Evolutionary conservation across 2,888 invertebrate genomes (phyloP).

Genomic region (Drosophila greeni): DNA sequence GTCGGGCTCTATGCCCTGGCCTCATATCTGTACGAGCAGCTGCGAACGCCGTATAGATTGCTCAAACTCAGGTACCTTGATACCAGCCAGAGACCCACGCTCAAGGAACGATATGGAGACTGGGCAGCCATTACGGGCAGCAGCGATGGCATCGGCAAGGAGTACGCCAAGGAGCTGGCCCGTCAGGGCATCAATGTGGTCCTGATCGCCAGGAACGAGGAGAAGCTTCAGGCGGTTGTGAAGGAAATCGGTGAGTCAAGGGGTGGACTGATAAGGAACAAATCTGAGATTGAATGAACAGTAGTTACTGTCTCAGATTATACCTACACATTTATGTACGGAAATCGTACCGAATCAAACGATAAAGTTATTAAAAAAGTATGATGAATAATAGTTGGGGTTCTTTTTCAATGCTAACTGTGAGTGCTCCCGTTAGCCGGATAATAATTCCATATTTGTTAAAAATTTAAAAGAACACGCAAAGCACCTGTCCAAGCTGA

Average conservation of each 20-base stretch:
- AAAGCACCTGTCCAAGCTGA: not conserved
- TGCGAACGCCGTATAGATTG: conserved; percentile 82
- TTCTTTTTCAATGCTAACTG: not conserved
- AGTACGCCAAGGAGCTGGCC: conserved; percentile 89
- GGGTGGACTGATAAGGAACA: not conserved
- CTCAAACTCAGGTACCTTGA: conserved; percentile 72
- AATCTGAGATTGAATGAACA: not conserved
- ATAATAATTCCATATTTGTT: not conserved
- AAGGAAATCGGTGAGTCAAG: conserved; percentile 83
- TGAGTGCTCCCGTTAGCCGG: conserved; percentile 7
- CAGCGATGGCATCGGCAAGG: conserved; percentile 93
- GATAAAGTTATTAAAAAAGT: not conserved
- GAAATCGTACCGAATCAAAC: too few species aligned
- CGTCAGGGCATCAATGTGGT: conserved; percentile 86
- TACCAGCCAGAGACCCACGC: conserved; percentile 81
- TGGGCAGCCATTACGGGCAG: conserved; percentile 95
- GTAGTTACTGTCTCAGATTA: too few species aligned
- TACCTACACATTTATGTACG: too few species aligned
- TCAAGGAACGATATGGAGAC: conserved; percentile 85
- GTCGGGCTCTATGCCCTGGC: conserved; percentile 81
- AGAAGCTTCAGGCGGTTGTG: conserved; percentile 85
- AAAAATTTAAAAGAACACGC: conserved; percentile 16
- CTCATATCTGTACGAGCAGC: conserved; percentile 80
- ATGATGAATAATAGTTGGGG: not conserved
- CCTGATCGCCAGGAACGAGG: conserved; percentile 86